Base-by-base conservation (phyloP, 2,797 vertebrate species). In the Cyprinodon diabolis region DNA sequence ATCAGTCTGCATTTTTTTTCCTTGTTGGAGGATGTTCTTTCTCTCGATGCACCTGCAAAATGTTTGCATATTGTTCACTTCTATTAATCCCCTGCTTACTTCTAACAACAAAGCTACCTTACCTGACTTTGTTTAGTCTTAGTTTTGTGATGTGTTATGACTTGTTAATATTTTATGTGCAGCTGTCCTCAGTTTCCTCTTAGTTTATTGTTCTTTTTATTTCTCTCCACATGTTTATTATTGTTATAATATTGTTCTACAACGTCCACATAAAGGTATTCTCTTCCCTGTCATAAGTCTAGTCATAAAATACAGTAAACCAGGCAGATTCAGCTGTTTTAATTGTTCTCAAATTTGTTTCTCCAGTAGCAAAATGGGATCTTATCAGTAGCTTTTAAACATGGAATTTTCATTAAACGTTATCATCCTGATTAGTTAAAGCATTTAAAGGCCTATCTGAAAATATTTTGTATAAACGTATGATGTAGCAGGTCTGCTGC, bases 1-100 rank as follows among this genome's bases (percentile, higher is more conserved):
- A 83, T 84, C 73, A 49, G 66, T 82, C 19, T 78, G 76, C 83
- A 14, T 66, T 87, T 63, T 89, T 78, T 40, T 71, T 30, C 30
- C 25, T 48, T 60, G 25, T 47, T 43, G 52, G 25, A 74, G 54
- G 69, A 6, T 54, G 62, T 56, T 54, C 58, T 55, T 40, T 74
- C 60, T 69, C 45, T 52, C 17, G 11, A 58, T 69, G 40, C 75
- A 84, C 72, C 77, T 89, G 75, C 71, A 79, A 71, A 45, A 77
- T 66, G 13, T 19, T 80, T 77, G 67, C 62, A 56, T 56, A 21
- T 13, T 19, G 1, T n/a, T 62, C 17, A 72, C 49, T 45, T 15
- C 23, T n/a, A 4, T 82, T 37, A 19, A 8, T 60, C 51, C 60
- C 25, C 19, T 71, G 55, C 25, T 58, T 66, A 66, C 73, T 76